Conservation (phyloP, 2,797 vertebrate species). For the Macrochelys suwanniensis region DNA sequence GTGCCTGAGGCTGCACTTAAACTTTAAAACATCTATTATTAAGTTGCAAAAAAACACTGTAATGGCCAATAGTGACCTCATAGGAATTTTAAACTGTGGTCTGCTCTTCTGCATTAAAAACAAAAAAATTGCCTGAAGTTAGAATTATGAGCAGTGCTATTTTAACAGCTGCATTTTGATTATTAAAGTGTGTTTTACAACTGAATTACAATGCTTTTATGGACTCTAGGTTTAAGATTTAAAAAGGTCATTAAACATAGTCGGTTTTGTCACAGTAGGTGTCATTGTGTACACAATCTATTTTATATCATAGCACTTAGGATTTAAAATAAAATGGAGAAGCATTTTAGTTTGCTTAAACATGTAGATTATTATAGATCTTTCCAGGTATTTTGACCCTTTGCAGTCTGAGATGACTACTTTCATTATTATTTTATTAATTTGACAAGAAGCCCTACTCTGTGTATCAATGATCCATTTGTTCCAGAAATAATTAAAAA, state of each 20-base stretch:
- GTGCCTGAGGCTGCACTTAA: slow-evolving; percentile 97
- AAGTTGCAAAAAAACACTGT: slow-evolving; percentile 92
- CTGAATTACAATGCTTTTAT: slow-evolving; percentile 88
- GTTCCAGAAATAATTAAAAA: slow-evolving; percentile 87
- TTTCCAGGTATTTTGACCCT: slow-evolving; percentile 82
- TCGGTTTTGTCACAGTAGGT: slow-evolving; percentile 89
- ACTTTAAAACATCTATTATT: slow-evolving; percentile 99
- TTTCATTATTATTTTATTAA: slow-evolving; percentile 88
- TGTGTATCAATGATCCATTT: slow-evolving; percentile 80
- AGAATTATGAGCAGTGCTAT: slow-evolving; percentile 87
- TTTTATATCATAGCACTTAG: slow-evolving; percentile 83
- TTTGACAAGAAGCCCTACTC: slow-evolving; percentile 84
- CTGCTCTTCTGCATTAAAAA: slow-evolving; percentile 88
- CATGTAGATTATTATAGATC: slow-evolving; percentile 75
- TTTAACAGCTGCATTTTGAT: slow-evolving; percentile 91
- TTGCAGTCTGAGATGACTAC: slow-evolving; percentile 80
- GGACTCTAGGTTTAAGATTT: slow-evolving; percentile 90
- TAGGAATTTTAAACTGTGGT: slow-evolving; percentile 90
- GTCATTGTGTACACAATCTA: slow-evolving; percentile 90
- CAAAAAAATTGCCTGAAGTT: slow-evolving; percentile 87
- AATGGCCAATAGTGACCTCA: slow-evolving; percentile 93
- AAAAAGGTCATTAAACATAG: slow-evolving; percentile 95
- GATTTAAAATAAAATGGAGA: slow-evolving; percentile 72
- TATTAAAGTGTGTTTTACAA: slow-evolving; percentile 91
- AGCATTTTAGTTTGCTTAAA: slow-evolving; percentile 75